Evolutionary conservation across 2,113 vertebrate genomes (phyloP), one percentile per base, ranked within the genome.

Genomic region (Vombatus ursinus): DNA sequence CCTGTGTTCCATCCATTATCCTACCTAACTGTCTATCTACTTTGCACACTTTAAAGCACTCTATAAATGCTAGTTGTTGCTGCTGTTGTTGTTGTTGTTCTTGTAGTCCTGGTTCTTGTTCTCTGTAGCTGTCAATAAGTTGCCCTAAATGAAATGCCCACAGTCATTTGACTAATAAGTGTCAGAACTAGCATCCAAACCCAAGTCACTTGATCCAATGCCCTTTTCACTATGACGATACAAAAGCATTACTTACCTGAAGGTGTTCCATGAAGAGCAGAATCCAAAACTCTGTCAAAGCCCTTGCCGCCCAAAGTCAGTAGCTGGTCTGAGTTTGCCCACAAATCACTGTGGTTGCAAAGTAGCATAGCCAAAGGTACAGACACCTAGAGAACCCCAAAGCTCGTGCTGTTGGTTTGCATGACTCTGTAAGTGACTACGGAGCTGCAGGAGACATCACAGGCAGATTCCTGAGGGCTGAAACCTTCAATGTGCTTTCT

Each of bases 161-260:
- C 16, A 77, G 68, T 77, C 68, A 77, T 77, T 77, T 77, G 37
- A 77, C n/a, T 44, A 44, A 22, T n/a, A 44, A 77, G 68, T 44
- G 57, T 68, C 31, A 68, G 57, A 37, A 28, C 28, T 68, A 68
- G 28, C 0, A n/a, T 77, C 37, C 68, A 77, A n/a, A 77, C n/a
- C 37, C 14, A 22, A 44, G 19, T 44, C 5, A 22, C 68, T 22
- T 77, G 37, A 44, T 77, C 68, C 68, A 77, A 44, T 77, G 16
- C 37, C 37, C 37, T 2, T 77, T 77, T 77, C 68, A 22, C 16
- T 44, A 77, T n/a, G 68, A 77, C 6, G 37, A 77, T 94, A 52
- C 90, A 95, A 94, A 95, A 25, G 68, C 11, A 47, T 93, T 57
- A 3, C 37, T 93, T 94, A 91, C 26, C 49, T 26, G 89, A 90